Evolutionary conservation across 2,888 invertebrate genomes (phyloP).

Genomic region (Oxycera nigricornis): DNA sequence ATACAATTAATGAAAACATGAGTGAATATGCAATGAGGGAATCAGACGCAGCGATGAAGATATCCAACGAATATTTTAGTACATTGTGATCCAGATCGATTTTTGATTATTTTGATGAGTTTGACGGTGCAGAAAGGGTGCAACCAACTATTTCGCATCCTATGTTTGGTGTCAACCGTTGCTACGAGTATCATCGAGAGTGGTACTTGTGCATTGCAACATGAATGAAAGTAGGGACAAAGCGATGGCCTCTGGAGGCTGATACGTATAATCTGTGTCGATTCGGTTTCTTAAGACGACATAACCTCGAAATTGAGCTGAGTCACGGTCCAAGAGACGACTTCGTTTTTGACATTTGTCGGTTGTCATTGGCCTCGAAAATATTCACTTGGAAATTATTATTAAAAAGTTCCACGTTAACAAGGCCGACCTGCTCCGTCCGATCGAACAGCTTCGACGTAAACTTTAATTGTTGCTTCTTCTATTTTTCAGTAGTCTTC

Average conservation of each 20-base stretch:
- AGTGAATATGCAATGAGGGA: neutral
- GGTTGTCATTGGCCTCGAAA: conserved; percentile 8
- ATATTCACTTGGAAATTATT: neutral
- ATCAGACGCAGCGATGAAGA: neutral
- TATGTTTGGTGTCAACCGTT: neutral
- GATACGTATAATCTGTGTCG: neutral
- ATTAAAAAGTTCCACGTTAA: neutral
- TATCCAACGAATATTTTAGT: conserved; percentile 18
- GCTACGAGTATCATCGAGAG: too few relatives aligned
- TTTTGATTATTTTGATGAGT: conserved; percentile 21
- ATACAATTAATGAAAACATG: conserved; percentile 2
- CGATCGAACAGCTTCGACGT: neutral
- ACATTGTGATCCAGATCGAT: conserved; percentile 15
- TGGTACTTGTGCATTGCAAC: neutral
- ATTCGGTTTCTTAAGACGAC: conserved; percentile 6
- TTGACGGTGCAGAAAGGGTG: neutral
- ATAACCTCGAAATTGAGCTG: conserved; percentile 44
- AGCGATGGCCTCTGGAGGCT: neutral
- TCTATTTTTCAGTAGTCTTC: conserved; percentile 2
- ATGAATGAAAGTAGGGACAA: neutral
- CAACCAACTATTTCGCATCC: neutral
- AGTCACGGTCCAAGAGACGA: conserved; percentile 42
- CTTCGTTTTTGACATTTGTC: conserved; percentile 37
- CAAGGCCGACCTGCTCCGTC: neutral
- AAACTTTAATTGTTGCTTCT: neutral